phyloP scores from a whole-genome alignment of 2,888 invertebrate species.

The Xestia rhomboidea region DNA sequence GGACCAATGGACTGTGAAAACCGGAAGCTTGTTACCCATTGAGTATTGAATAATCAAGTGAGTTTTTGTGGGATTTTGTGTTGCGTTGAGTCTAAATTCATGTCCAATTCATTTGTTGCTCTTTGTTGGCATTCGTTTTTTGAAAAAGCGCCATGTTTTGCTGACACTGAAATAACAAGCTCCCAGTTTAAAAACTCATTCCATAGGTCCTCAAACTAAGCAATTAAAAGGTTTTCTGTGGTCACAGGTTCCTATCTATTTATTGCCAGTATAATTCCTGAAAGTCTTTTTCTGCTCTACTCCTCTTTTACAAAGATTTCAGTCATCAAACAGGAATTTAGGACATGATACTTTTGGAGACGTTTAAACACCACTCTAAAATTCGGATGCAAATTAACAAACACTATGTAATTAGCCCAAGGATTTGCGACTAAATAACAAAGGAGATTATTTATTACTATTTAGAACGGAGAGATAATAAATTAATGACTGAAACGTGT shows the following conservation, averaged over 20 bases:
- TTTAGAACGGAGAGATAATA: slow-evolving; percentile 36
- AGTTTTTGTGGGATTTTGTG: slow-evolving; percentile 32
- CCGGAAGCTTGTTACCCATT: slow-evolving; percentile 56
- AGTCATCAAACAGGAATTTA: too few species aligned
- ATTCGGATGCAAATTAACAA: slow-evolving; percentile 46
- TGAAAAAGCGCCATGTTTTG: neutral
- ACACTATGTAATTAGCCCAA: slow-evolving; percentile 51
- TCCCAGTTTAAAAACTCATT: neutral
- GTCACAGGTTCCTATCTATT: neutral
- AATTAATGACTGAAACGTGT: slow-evolving; percentile 34
- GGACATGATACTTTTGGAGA: neutral
- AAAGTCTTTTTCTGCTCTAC: neutral
- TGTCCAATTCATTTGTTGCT: slow-evolving; percentile 23
- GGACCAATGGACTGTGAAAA: slow-evolving; percentile 60
- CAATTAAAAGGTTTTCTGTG: neutral
- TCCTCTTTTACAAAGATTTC: neutral
- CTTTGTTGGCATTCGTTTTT: neutral
- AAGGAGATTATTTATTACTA: slow-evolving; percentile 48
- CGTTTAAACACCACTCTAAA: slow-evolving; percentile 3
- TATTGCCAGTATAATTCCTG: neutral
- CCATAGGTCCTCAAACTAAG: neutral
- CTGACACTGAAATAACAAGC: neutral
- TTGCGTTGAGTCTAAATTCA: neutral
- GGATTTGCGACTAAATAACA: slow-evolving; percentile 50
- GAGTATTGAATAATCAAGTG: neutral